Evolutionary conservation across 2,113 vertebrate genomes (phyloP).

Genomic region (Toxotes chatareus): DNA sequence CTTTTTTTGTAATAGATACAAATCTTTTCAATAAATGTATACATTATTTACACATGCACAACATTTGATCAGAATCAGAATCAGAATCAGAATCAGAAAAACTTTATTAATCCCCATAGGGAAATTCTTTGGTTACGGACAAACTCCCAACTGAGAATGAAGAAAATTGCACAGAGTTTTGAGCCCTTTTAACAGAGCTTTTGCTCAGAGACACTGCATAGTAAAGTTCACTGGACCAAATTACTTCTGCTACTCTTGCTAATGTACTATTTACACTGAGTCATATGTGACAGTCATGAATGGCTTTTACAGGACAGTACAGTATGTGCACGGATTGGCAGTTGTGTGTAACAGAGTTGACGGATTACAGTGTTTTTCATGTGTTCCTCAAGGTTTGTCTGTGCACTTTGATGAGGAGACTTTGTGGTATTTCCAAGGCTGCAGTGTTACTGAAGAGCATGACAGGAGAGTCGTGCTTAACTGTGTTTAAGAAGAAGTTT

Average conservation of each 20-base stretch:
- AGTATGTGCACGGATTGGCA: conserved; percentile 47
- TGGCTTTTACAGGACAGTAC: not conserved
- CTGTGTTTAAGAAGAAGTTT: conserved; percentile 6
- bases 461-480: conserved; percentile 3
- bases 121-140: no score
- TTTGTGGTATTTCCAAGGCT: conserved; percentile 11
- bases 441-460: not conserved
- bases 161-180: no score
- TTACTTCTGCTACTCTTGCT: not conserved
- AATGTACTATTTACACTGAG: not conserved
- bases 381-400: conserved; percentile 5
- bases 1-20: no score
- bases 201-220: conserved; percentile 11
- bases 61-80: no score
- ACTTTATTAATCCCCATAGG: no score
- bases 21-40: no score
- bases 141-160: no score
- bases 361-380: not conserved
- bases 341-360: conserved; percentile 6
- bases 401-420: not conserved
- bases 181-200: no score
- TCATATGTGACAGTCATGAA: conserved; percentile 15
- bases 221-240: conserved; percentile 14
- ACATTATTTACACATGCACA: no score
- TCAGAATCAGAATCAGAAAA: no score